Conservation (phyloP, 2,113 vertebrate genomes). For the Percina caprodes region DNA sequence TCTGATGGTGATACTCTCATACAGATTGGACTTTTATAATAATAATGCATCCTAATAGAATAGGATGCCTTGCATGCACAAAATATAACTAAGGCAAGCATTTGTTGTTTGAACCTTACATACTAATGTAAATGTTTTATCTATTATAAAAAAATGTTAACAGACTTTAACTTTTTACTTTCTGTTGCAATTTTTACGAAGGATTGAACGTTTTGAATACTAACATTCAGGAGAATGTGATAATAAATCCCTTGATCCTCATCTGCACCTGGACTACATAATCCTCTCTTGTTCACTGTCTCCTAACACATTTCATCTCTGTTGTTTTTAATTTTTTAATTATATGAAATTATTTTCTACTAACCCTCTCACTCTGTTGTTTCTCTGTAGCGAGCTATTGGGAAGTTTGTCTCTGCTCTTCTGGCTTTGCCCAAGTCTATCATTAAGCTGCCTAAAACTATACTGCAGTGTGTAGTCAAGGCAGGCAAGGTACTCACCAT, state of each 20-base stretch:
- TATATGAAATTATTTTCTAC: conserved; percentile 67
- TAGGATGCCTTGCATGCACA: not conserved
- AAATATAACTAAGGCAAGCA: not conserved
- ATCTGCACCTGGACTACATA: not conserved
- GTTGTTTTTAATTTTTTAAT: conserved; percentile 45
- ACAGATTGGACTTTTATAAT: not conserved
- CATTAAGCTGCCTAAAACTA: conserved; percentile 99
- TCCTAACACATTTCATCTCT: conserved; percentile 15
- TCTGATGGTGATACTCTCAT: not conserved
- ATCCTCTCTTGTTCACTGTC: not conserved
- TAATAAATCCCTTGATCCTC: not conserved
- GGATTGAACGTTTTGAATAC: not conserved
- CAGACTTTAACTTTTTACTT: not conserved
- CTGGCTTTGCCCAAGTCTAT: conserved; percentile 98
- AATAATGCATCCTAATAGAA: too few species aligned
- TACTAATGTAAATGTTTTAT: too few species aligned
- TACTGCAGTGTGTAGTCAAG: conserved; percentile 98
- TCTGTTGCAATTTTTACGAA: not conserved
- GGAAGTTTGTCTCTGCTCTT: conserved; percentile 97
- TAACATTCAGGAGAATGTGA: not conserved
- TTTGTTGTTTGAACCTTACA: not conserved
- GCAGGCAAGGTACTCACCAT: conserved; percentile 94
- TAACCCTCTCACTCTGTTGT: conserved; percentile 90
- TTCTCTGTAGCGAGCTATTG: conserved; percentile 96
- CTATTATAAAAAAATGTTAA: too few species aligned